A percentile compares a stretch with the other conserved stretches of the same genome.
These are phyloP conservation scores for Macrotrachela quadricornifera DNA, from an alignment of 1,140 invertebrate genomes.

Conservation along the genomic window DNA sequence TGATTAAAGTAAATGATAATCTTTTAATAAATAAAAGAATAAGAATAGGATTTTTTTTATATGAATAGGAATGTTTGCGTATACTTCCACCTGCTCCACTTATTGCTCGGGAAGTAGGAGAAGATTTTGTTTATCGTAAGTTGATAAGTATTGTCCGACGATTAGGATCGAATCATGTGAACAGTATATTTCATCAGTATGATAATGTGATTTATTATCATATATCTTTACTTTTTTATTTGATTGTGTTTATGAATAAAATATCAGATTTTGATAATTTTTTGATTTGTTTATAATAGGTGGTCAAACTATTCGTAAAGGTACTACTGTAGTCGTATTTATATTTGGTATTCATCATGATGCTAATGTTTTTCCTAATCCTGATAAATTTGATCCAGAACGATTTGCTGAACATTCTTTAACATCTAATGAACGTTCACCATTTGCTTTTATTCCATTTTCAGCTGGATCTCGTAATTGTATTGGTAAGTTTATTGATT, in stretches of 20 bases:
- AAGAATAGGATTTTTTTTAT: too few species aligned
- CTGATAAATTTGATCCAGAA: conserved; percentile 64
- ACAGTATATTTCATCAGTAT: too few species aligned
- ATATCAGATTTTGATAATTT: too few species aligned
- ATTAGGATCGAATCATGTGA: too few species aligned
- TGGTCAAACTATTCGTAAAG: conserved; percentile 39
- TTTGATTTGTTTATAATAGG: conserved; percentile 18
- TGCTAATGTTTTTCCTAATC: conserved; percentile 49
- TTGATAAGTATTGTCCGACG: conserved; percentile 20
- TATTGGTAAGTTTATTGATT: conserved; percentile 35
- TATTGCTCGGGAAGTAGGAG: conserved; percentile 46
- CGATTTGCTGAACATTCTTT: conserved; percentile 54
- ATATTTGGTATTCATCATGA: conserved; percentile 49
- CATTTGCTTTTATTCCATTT: conserved; percentile 64
- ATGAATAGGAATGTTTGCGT: conserved; percentile 36
- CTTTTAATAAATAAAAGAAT: too few species aligned
- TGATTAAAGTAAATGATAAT: conserved; percentile 36
- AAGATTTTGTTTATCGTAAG: conserved; percentile 39
- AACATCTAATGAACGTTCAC: conserved; percentile 47
- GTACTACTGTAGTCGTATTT: conserved; percentile 43
- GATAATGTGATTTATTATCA: too few species aligned
- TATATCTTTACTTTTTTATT: neutral
- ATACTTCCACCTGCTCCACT: conserved; percentile 59
- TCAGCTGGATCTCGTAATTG: conserved; percentile 63
- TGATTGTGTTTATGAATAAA: neutral